Evolutionary conservation across 2,888 invertebrate genomes (phyloP).

Genomic region (Drosophila paramelanica): DNA sequence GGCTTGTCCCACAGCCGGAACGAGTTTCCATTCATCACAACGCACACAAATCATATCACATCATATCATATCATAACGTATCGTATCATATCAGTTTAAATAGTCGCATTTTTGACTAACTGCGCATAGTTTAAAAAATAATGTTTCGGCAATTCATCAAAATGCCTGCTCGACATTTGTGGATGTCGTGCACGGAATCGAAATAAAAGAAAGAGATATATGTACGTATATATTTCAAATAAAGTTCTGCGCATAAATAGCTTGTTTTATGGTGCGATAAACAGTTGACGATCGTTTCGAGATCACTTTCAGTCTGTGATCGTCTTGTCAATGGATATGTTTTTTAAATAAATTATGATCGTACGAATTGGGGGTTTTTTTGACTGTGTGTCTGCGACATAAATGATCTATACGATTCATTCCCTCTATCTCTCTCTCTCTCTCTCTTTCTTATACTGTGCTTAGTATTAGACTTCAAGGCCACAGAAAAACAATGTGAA

Average conservation of each 20-base stretch:
- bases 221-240: no score
- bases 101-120: background rate
- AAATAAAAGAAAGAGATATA: background rate
- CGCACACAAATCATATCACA: background rate
- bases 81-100: background rate
- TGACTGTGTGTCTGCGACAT: background rate
- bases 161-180: conserved; percentile 32
- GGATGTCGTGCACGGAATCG: conserved; percentile 14
- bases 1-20: conserved; percentile 44
- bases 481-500: conserved; percentile 35
- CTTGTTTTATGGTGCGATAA: conserved; percentile 34
- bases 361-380: conserved; percentile 28
- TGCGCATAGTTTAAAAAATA: background rate
- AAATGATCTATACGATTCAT: background rate
- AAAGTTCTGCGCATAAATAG: conserved; percentile 30
- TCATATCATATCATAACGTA: background rate
- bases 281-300: conserved; percentile 32
- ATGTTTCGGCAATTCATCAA: conserved; percentile 37
- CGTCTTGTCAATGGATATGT: conserved; percentile 6
- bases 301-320: conserved; percentile 18
- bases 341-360: conserved; percentile 27
- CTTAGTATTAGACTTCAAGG: conserved; percentile 24
- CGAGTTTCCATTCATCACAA: conserved; percentile 23
- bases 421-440: background rate
- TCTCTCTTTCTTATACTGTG: background rate